Evolutionary conservation across 2,113 vertebrate species (phyloP).

Genomic region (Chascanopsetta lugubris): DNA sequence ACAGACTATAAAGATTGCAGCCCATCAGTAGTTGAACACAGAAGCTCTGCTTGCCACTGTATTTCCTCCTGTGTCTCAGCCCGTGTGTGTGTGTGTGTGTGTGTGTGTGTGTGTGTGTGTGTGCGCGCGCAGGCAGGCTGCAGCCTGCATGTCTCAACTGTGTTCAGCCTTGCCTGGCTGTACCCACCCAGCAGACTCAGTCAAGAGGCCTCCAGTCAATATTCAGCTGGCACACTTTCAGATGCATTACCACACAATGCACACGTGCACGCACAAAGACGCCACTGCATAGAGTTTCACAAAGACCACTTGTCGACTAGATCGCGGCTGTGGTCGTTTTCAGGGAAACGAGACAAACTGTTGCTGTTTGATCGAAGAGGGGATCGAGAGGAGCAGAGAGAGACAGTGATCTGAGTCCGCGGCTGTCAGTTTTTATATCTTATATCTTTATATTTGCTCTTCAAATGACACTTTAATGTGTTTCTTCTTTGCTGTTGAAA

Average conservation of each 20-base stretch:
- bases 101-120: neutral
- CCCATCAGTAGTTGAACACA: neutral
- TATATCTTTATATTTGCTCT: no score
- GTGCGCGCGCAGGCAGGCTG: constrained; percentile 41
- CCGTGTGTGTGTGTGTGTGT: neutral
- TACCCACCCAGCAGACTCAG: constrained; percentile 48
- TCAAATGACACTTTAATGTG: constrained; percentile 1
- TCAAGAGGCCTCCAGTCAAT: constrained; percentile 42
- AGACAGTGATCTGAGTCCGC: constrained; percentile 4
- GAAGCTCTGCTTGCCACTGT: neutral
- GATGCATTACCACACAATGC: constrained; percentile 20
- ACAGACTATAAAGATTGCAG: constrained; percentile 5
- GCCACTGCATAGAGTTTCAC: constrained; percentile 6
- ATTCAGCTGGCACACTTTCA: constrained; percentile 35
- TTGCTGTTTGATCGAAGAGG: constrained; percentile 12
- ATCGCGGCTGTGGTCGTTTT: constrained; percentile 6
- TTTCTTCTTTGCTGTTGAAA: neutral
- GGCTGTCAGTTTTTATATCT: constrained; percentile 16
- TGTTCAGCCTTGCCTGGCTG: constrained; percentile 46
- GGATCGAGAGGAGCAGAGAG: constrained; percentile 4
- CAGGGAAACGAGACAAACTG: constrained; percentile 14
- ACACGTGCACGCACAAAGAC: constrained; percentile 3
- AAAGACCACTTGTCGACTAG: constrained; percentile 11
- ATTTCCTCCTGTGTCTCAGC: neutral
- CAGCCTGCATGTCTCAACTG: constrained; percentile 43